Evolutionary conservation across 64 coral and sea anemone species (phyloP), one percentile per base, ranked within the genome.

Genomic region (Anthopleura sola): DNA sequence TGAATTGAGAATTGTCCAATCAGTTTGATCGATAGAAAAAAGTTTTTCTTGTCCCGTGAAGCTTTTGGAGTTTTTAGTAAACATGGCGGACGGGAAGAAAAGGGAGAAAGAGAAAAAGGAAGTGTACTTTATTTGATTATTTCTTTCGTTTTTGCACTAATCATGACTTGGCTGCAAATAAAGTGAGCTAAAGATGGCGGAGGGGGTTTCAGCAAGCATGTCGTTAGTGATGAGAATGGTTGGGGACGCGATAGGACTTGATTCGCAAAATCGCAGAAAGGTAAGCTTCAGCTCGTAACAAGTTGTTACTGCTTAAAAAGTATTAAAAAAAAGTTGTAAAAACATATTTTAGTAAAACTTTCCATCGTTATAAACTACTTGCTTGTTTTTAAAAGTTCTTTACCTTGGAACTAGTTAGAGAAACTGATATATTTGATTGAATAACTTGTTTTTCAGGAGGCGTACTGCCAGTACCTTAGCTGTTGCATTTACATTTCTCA

Each of bases 401-500:
- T 53, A 12, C 14, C 14, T 53, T 53, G 50, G 50, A 17, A 53
- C 2, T 53, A 12, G 40, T 44, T n/a, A n/a, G n/a, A n/a, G n/a
- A n/a, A n/a, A n/a, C n/a, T n/a, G n/a, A n/a, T n/a, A 17, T 53
- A 17, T 31, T 69, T 32, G 29, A 16, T 71, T 46, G 15, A 44
- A 23, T 47, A 38, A 23, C 29, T 10, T 60, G 1, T 39, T 37
- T 62, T 19, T 17, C 5, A 98, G 96, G 96, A 98, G 74, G 96
- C 96, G 40, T 98, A 94, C 39, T 98, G 96, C 81, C 92, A 98
- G 49, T 98, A 98, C 74, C 81, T 98, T 2, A 94, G 96, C 53
- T 94, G 87, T 36, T 83, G 93, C 10, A 90, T 94, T 34, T 98
- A 94, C 54, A 98, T 98, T 47, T 98, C 91, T 85, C 92, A 94